A percentile compares a stretch with the other conserved stretches of the same genome.
Evolutionary conservation across 2,888 invertebrate species (phyloP).

Genomic region (Heliconius ismenius): DNA sequence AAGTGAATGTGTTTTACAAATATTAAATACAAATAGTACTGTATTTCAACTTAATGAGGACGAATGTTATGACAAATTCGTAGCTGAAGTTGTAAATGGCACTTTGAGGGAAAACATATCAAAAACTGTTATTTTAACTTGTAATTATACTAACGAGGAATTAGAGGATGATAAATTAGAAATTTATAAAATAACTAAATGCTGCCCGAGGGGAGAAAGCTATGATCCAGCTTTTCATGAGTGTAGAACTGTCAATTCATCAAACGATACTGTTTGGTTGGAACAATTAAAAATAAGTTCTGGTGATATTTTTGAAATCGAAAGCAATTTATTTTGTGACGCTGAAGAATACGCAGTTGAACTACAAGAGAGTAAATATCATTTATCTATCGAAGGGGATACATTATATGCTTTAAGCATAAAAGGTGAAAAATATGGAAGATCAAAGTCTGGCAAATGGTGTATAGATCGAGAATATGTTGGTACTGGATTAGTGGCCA

Average conservation of each 20-base stretch:
- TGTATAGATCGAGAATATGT: slow-evolving; percentile 66
- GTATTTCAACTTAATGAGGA: slow-evolving; percentile 45
- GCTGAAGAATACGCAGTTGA: slow-evolving; percentile 63
- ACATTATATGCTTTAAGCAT: slow-evolving; percentile 53
- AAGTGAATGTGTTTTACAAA: slow-evolving; percentile 53
- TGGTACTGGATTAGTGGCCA: slow-evolving; percentile 56
- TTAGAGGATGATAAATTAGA: slow-evolving; percentile 48
- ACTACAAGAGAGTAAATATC: slow-evolving; percentile 57
- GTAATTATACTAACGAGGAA: slow-evolving; percentile 54
- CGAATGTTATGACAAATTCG: slow-evolving; percentile 65
- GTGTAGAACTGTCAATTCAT: slow-evolving; percentile 54
- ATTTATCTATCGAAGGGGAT: slow-evolving; percentile 57
- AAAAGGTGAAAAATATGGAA: slow-evolving; percentile 47
- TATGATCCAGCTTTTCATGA: slow-evolving; percentile 64
- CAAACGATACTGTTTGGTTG: slow-evolving; percentile 56
- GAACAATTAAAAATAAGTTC: slow-evolving; percentile 51
- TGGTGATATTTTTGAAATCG: slow-evolving; percentile 61
- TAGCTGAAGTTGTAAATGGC: slow-evolving; percentile 60
- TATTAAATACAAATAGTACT: slow-evolving; percentile 50
- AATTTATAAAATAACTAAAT: slow-evolving; percentile 65
- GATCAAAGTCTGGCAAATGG: slow-evolving; percentile 64
- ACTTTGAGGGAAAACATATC: slow-evolving; percentile 60
- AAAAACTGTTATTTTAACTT: slow-evolving; percentile 62
- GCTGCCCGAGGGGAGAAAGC: slow-evolving; percentile 65
- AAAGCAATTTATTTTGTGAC: slow-evolving; percentile 64